Base-by-base conservation (phyloP, 2,888 invertebrate species). In the Diadegma fenestrale region DNA sequence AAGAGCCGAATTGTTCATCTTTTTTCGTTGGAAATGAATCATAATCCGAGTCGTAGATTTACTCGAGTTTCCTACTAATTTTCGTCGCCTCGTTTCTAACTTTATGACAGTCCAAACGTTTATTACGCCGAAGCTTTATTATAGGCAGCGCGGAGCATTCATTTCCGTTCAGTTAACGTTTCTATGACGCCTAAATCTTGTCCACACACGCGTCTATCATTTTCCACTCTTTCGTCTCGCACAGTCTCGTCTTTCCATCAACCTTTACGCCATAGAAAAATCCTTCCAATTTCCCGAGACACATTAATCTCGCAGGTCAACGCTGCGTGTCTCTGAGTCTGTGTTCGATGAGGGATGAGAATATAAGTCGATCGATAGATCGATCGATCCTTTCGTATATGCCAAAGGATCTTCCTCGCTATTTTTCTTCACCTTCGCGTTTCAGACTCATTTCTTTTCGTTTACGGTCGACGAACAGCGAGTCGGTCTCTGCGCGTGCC, bases 231-330 rank as follows among this genome's bases (percentile, higher is more conserved):
- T 63, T n/a, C 22, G 14, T 58, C 30, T 75, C 30, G n/a, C n/a
- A 7, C 69, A 12, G 45, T 43, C 76, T 64, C 71, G 64, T 63
- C 58, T 63, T 48, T 19, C 7, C 63, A 51, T 64, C 22, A 19
- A 76, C 58, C 71, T 66, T 51, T 30, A 26, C 80, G 63, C 22
- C 26, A 63, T 58, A 61, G 43, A 71, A 41, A 76, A 69, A 83
- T 73, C 78, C 66, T 58, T 80, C 66, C 45, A 80, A 80, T 77
- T 77, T 84, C 76, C 76, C 58, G 54, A 19, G 37, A 41, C n/a
- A 63, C 69, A 64, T 83, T 80, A 66, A 80, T 84, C 80, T 76
- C 54, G 10, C 22, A 48, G 71, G 72, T 80, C 64, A 72, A 54
- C 22, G 22, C n/a, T 48, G 22, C n/a, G 22, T 1, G 45, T 26